These are phyloP conservation scores for Nannobrachium achirus DNA, from an alignment of 2,113 vertebrate genomes.

Conservation along the genomic window DNA sequence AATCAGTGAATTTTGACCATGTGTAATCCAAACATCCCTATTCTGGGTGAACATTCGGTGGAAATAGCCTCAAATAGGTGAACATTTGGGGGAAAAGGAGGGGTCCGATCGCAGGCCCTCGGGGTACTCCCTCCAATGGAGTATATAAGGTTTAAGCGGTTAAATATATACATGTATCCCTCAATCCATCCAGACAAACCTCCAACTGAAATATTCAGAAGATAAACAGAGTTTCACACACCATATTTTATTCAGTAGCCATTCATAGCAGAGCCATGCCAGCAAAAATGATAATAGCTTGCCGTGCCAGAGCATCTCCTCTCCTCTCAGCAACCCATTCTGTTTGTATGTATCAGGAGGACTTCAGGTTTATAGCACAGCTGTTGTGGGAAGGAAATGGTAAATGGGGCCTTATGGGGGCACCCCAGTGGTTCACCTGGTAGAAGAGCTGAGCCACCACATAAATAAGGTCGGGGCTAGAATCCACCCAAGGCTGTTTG, in stretches of 20 bases:
- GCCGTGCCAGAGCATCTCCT: neutral
- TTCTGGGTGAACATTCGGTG: neutral
- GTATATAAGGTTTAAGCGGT: neutral
- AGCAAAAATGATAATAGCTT: no score
- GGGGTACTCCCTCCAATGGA: neutral
- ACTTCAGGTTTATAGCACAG: no score
- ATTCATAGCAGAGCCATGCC: neutral
- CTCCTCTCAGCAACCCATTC: neutral
- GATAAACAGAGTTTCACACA: conserved; percentile 2
- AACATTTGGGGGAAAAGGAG: no score
- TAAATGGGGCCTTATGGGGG: no score
- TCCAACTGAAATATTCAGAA: conserved; percentile 2
- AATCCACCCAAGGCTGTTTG: no score
- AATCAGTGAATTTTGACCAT: neutral
- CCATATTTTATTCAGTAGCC: conserved; percentile 1
- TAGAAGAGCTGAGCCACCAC: no score
- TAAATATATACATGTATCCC: neutral
- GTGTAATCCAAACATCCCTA: neutral
- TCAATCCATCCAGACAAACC: neutral
- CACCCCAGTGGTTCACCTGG: no score
- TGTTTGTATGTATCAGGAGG: conserved; percentile 10
- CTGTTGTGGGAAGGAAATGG: no score
- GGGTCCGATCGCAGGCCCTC: no score
- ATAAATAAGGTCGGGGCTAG: no score
- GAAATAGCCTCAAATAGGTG: neutral